Percentiles rank a stretch among this genome's conserved stretches.
phyloP scores from a whole-genome alignment of 2,113 vertebrate genomes.

The Capreolus pygargus region DNA sequence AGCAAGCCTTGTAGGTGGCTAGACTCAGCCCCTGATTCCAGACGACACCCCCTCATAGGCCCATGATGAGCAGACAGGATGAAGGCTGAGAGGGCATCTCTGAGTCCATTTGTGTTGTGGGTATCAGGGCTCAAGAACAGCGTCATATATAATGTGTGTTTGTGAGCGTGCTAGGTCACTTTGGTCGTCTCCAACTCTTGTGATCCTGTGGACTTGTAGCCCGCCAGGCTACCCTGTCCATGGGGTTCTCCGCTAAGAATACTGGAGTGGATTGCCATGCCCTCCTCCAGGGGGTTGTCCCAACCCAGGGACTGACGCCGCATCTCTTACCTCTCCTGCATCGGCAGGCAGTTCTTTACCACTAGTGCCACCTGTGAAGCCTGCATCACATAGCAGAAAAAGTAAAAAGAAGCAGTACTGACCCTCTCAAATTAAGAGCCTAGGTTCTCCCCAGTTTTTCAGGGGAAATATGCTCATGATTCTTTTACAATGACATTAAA shows the following conservation, averaged over 20 bases:
- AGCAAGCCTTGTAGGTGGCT: rapidly evolving
- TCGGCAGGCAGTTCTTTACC: background rate
- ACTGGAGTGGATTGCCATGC: background rate
- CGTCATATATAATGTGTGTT: background rate
- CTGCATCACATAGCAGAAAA: background rate
- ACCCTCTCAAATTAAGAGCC: background rate
- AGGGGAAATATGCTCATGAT: background rate
- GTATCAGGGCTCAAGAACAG: background rate
- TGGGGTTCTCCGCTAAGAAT: background rate
- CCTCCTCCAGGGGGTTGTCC: background rate
- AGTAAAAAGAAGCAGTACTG: background rate
- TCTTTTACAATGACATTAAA: background rate
- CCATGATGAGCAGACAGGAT: background rate
- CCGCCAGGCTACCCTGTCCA: background rate
- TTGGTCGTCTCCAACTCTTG: background rate
- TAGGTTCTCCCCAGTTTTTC: background rate
- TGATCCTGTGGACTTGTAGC: background rate
- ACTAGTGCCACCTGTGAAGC: background rate
- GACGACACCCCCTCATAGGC: rapidly evolving
- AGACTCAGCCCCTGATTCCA: background rate
- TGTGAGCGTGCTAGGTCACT: background rate
- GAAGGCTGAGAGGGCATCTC: background rate
- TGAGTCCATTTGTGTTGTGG: background rate
- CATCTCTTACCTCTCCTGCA: background rate
- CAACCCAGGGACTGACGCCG: background rate